Evolutionary conservation across 2,113 vertebrate species (phyloP), one percentile per base, ranked within the genome.

Genomic region (Bambusicola thoracicus): DNA sequence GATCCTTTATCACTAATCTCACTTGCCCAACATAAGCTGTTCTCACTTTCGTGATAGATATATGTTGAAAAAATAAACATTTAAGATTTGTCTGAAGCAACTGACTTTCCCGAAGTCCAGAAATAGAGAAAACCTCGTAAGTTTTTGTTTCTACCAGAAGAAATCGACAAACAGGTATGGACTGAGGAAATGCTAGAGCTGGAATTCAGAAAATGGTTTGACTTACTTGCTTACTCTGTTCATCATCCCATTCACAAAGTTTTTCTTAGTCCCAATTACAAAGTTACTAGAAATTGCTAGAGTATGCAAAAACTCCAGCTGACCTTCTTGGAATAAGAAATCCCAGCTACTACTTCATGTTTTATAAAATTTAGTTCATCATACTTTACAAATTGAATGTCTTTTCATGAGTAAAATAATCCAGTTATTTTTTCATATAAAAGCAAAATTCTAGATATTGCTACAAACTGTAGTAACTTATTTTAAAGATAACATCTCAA

Each of bases 261-360:
- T 63, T 20, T 59, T 34, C 43, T 49, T 30, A 38, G 34, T 22
- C 11, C 27, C 34, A 49, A 10, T 34, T 17, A 22, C 14, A 61
- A 49, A 48, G 20, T 36, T 59, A 25, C 18, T 15, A 61, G 43
- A 36, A 36, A 34, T 75, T 55, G 10, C 38, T 16, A 59, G 27
- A 75, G 12, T 11, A 27, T 10, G 24, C 44, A 43, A 36, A 76
- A 20, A 27, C 13, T 59, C 53, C 22, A 32, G 13, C 5, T 17
- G 22, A 69, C 11, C 21, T 48, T 5, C 18, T 85, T 56, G 15
- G 65, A 82, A 66, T 17, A 67, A 81, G 78, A 53, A 14, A 21
- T 9, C 2, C 4, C 6, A 3, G 0, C 11, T 46, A 30, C 4
- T 2, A 11, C 7, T 43, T 36, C 3, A 14, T 21, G 5, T 21